Evolutionary conservation across 2,797 vertebrate species (phyloP), one percentile per base, ranked within the genome.

Genomic region (Danio albolineatus): DNA sequence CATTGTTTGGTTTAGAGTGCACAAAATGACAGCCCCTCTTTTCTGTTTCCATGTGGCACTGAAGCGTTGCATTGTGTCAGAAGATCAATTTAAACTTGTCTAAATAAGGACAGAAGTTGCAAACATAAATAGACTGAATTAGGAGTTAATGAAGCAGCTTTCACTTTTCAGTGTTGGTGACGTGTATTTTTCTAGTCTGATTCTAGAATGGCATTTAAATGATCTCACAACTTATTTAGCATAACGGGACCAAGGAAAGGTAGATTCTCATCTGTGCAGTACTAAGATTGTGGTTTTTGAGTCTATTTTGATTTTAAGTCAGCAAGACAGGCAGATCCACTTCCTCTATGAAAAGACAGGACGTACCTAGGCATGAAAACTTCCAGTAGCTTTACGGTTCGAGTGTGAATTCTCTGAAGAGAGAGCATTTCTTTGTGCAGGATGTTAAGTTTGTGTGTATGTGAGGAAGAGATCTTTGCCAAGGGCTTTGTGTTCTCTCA

Each of bases 401-500:
- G 9, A 14, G 36, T 1, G 0, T 46, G 43, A 60, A 53, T 53
- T 75, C 28, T 75, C 44, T 28, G 19, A 44, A 43, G 53, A 44
- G 19, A 17, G 14, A 48, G 19, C 48, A 44, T 38, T 49, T 74
- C 44, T 48, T 39, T 62, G 54, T 41, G 56, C 36, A 38, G 71
- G 56, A 73, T 59, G 54, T 38, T 36, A 59, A 28, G 28, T 28
- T 28, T 19, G 8, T 17, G 56, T 59, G n/a, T 57, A 19, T 57
- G n/a, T 51, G 72, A 19, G 60, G 28, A 59, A 56, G 36, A 69
- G 44, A 67, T 36, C 28, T 44, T 19, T 56, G 53, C 76, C 46
- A 16, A 28, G 19, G 72, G 49, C 79, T 49, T 28, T 54, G 72
- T 66, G 59, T 81, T 81, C 70, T 69, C 39, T 51, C 72, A 71